Evolutionary conservation across 2,797 vertebrate genomes (phyloP), one percentile per base, ranked within the genome.

Genomic region (Cephalopachus bancanus): DNA sequence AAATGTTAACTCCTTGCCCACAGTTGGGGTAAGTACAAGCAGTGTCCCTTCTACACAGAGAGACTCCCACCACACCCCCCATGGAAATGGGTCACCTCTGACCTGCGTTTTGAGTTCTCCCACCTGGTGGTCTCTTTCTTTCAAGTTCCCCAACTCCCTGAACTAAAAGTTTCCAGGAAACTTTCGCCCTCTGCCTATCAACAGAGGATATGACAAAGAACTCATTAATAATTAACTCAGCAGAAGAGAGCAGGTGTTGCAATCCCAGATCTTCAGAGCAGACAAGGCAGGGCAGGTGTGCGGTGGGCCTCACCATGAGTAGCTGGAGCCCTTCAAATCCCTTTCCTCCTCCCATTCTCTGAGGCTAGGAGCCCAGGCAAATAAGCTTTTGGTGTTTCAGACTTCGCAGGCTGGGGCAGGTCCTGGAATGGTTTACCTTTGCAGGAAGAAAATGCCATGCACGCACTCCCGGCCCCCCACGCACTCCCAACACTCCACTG

Each of bases 151-250:
- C n/a, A 74, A 33, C 7, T 78, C 67, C 37, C 53, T 67, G 24
- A 69, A 87, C n/a, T 64, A 53, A 59, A 80, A 72, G 79, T 51
- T 62, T 69, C 90, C 26, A 10, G 10, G 90, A 88, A 93, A 92
- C 7, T 16, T 53, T 19, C 62, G 26, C 15, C 14, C 16, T 93
- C 44, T 80, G 33, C 78, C 62, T 17, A 59, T 44, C 19, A 20
- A 19, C 93, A 67, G 85, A 95, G 88, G 93, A 93, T 92, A 57
- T 95, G 93, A 97, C 69, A 62, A 75, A 92, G 78, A 83, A 30
- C 55, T 89, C 90, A 33, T n/a, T 90, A 97, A 97, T 91, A 74
- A 95, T 94, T 96, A 97, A 93, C 75, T 91, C 92, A 53, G 72
- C 51, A 57, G 37, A 59, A 65, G 49, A 79, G 22, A 74, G 49